Evolutionary conservation across 2,888 invertebrate genomes (phyloP), one percentile per base, ranked within the genome.

Genomic region (Taphrorychus bicolor): DNA sequence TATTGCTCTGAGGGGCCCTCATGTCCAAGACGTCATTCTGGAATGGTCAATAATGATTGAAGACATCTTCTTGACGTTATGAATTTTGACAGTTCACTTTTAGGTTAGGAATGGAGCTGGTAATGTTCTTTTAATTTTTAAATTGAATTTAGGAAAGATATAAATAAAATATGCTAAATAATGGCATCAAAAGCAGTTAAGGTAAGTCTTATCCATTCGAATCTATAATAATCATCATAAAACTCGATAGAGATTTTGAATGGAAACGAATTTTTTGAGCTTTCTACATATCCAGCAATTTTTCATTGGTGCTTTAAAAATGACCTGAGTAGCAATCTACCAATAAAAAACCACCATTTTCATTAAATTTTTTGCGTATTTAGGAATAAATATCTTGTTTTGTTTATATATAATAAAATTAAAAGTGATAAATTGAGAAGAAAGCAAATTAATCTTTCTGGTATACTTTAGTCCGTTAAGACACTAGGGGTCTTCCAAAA

Each of bases 401-500:
- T 17, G 45, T 45, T 45, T 14, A 14, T 16, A 45, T 14, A 14
- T 45, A 17, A 14, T 17, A 5, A 14, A 2, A 17, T 45, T 45
- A 5, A 2, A 45, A 45, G 5, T 14, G 9, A 3, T 2, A 5
- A 5, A 45, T 1, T 3, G n/a, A n/a, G n/a, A n/a, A n/a, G n/a
- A n/a, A n/a, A n/a, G n/a, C n/a, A n/a, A n/a, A n/a, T 45, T 45
- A 16, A 7, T 14, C 4, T 3, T 32, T 32, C 3, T 9, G 11
- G 32, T 32, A 2, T 32, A 1, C 7, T 32, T 32, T 32, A 80
- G 79, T 73, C 77, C 7, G 67, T 80, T n/a, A 82, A 81, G 75
- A 77, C 76, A 9, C 72, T 82, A 56, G 80, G 78, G 3, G 23
- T 75, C 22, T 80, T 79, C 62, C 73, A 73, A 62, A 79, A 77